Conservation (phyloP, 2,113 vertebrate genomes). For the Oryzias woworae region DNA sequence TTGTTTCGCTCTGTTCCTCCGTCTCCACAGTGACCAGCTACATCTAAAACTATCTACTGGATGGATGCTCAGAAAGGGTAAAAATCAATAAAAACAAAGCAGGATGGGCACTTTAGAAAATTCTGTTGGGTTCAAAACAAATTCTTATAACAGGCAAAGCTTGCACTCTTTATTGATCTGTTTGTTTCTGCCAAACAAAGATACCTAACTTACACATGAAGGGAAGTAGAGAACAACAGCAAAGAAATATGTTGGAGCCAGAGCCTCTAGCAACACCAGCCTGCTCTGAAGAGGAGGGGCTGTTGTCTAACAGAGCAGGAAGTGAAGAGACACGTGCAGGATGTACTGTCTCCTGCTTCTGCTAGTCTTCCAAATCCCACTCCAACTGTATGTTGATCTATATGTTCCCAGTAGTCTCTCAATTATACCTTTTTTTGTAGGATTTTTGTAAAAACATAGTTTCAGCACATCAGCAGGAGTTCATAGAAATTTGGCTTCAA, state of each 20-base stretch:
- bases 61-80: slow-evolving; percentile 5
- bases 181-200: slow-evolving; percentile 36
- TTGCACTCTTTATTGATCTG: slow-evolving; percentile 49
- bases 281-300: background rate
- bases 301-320: background rate
- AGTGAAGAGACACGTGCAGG: background rate
- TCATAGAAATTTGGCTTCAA: too few relatives aligned
- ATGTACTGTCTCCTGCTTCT: too few relatives aligned
- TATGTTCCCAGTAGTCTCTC: too few relatives aligned
- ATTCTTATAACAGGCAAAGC: slow-evolving; percentile 45
- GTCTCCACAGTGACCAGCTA: slow-evolving; percentile 7
- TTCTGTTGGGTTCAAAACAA: slow-evolving; percentile 14
- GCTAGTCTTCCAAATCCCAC: too few relatives aligned
- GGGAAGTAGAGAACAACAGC: slow-evolving; percentile 8
- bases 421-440: too few relatives aligned
- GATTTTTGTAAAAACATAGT: too few relatives aligned
- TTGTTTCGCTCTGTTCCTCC: background rate
- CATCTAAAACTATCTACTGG: slow-evolving; percentile 14
- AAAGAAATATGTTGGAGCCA: background rate
- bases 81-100: slow-evolving; percentile 43
- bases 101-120: slow-evolving; percentile 6
- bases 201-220: slow-evolving; percentile 30
- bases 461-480: too few relatives aligned
- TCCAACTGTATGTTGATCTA: too few relatives aligned
- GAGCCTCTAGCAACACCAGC: background rate